phyloP scores from a whole-genome alignment of 1,140 invertebrate species.

The Bombus superbus region DNA sequence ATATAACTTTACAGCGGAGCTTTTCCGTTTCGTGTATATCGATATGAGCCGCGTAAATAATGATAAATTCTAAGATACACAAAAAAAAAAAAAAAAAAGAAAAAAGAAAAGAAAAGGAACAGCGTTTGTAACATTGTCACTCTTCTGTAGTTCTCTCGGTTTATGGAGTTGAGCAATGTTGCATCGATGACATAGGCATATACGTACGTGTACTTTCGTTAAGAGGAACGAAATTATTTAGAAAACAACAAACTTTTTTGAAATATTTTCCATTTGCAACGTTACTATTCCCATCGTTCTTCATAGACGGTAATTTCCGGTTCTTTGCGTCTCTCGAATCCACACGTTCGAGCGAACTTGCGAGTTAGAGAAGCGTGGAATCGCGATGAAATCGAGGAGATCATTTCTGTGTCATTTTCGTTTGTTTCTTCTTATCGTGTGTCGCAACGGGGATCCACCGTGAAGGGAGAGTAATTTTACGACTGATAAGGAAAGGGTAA shows the following conservation, averaged over 20 bases:
- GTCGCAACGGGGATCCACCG: not conserved
- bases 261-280: not conserved
- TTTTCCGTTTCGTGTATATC: not conserved
- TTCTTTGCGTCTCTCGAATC: not conserved
- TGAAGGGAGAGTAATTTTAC: constrained; percentile 12
- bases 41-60: too few relatives aligned
- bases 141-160: too few relatives aligned
- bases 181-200: too few relatives aligned
- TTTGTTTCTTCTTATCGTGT: constrained; percentile 35
- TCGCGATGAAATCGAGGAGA: not conserved
- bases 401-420: constrained; percentile 4
- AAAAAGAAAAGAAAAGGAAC: too few relatives aligned
- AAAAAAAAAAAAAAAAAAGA: too few relatives aligned
- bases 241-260: too few relatives aligned
- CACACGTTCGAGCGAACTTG: not conserved
- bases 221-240: too few relatives aligned
- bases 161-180: too few relatives aligned
- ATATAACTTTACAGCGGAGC: not conserved
- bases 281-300: not conserved
- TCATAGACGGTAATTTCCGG: not conserved
- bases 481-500: constrained; percentile 24
- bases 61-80: too few relatives aligned
- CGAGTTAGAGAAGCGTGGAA: not conserved
- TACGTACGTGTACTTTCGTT: too few relatives aligned
- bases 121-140: too few relatives aligned